Evolutionary conservation across 1,140 invertebrate species (phyloP), one percentile per base, ranked within the genome.

Genomic region (Triops cancriformis): DNA sequence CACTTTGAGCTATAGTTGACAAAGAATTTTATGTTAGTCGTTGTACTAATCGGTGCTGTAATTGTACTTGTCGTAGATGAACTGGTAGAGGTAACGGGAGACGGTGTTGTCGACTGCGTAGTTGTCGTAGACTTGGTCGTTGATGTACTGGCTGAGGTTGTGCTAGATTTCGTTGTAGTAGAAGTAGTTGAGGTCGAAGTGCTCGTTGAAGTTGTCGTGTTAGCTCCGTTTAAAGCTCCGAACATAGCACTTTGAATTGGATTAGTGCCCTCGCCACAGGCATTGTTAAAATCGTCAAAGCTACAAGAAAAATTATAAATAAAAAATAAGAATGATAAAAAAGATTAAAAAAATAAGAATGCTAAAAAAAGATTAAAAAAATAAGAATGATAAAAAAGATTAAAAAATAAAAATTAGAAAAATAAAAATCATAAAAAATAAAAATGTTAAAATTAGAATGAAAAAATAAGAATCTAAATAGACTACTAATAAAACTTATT

Each of bases 251-350:
- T 73, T 73, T 74, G 41, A 74, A 79, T 11, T n/a, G 78, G 78
- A 73, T 79, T 76, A 18, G 10, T 1, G 28, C 78, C 78, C 11
- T 41, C 43, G 14, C 78, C 78, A 76, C 78, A 79, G 31, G 31
- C 73, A 26, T 79, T 79, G 12, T 42, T 64, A 64, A 79, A 79
- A 73, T 79, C 78, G 31, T 79, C 78, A 10, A 72, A 77, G 12
- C 45, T 75, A 5, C 43, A 64, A 18, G 23, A 18, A 64, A 14
- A 64, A 6, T 23, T 6, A 12, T 18, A 64, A 23, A 18, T 23
- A 64, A 64, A 64, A 64, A n/a, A n/a, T n/a, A n/a, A n/a, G n/a
- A n/a, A n/a, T n/a, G n/a, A n/a, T n/a, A n/a, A n/a, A n/a, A n/a
- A n/a, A n/a, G n/a, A n/a, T n/a, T n/a, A n/a, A n/a, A n/a, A n/a